A percentile compares a stretch with the other conserved stretches of the same genome.
These are phyloP conservation scores for Semotilus atromaculatus DNA, from an alignment of 2,797 vertebrate genomes.

Conservation along the genomic window DNA sequence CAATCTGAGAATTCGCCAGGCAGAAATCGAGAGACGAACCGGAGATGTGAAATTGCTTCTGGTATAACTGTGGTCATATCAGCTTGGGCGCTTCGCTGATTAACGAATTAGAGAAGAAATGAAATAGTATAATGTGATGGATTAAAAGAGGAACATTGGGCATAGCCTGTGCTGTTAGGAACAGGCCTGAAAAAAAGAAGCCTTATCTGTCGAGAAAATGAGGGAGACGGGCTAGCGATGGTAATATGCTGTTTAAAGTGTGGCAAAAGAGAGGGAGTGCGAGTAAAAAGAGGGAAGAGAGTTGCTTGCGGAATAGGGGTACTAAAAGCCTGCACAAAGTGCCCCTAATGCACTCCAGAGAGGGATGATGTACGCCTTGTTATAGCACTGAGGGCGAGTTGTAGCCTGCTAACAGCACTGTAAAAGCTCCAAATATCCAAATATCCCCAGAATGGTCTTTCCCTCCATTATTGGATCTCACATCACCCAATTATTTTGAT, in stretches of 20 bases:
- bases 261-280: slow-evolving; percentile 30
- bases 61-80: slow-evolving; percentile 60
- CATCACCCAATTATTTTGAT: slow-evolving; percentile 33
- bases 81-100: slow-evolving; percentile 59
- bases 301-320: slow-evolving; percentile 23
- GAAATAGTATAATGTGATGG: slow-evolving; percentile 67
- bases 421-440: slow-evolving; percentile 45
- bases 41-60: slow-evolving; percentile 59
- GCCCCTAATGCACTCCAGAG: slow-evolving; percentile 51
- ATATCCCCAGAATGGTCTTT: slow-evolving; percentile 30
- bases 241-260: slow-evolving; percentile 37
- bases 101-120: slow-evolving; percentile 73
- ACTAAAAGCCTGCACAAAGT: slow-evolving; percentile 56
- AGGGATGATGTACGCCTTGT: slow-evolving; percentile 39
- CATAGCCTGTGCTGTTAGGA: slow-evolving; percentile 57
- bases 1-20: slow-evolving; percentile 34
- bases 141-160: slow-evolving; percentile 68
- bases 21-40: slow-evolving; percentile 43
- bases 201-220: slow-evolving; percentile 55
- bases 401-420: slow-evolving; percentile 37
- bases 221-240: slow-evolving; percentile 53
- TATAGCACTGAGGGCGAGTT: slow-evolving; percentile 16
- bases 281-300: slow-evolving; percentile 28
- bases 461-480: slow-evolving; percentile 43
- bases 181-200: slow-evolving; percentile 57